These are phyloP conservation scores for Thera obeliscata DNA, from an alignment of 2,888 invertebrate genomes.

Conservation along the genomic window DNA sequence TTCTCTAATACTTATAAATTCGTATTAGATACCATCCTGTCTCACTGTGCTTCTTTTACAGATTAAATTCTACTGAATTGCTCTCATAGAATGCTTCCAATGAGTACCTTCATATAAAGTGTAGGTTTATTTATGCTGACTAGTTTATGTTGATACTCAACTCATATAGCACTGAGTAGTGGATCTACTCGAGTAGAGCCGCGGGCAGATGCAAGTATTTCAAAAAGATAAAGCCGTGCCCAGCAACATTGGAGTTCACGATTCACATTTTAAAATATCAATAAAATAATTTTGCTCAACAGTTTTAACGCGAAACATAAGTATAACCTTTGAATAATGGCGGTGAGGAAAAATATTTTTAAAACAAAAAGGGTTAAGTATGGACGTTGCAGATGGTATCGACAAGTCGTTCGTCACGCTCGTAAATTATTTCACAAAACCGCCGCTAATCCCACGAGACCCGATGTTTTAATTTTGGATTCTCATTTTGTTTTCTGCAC, in stretches of 20 bases:
- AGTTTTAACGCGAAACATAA: constrained; percentile 71
- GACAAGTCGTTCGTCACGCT: constrained; percentile 82
- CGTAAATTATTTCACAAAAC: constrained; percentile 83
- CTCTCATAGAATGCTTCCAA: too few relatives aligned
- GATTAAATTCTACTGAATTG: too few relatives aligned
- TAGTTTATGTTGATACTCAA: too few relatives aligned
- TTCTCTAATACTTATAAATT: background rate
- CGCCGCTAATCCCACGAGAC: constrained; percentile 78
- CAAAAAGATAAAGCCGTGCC: constrained; percentile 68
- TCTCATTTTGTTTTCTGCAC: constrained; percentile 68
- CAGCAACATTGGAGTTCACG: constrained; percentile 65
- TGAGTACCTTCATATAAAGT: too few relatives aligned
- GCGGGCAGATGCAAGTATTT: constrained; percentile 43
- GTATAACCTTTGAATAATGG: constrained; percentile 82
- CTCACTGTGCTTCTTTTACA: background rate
- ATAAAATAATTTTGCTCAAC: constrained; percentile 74
- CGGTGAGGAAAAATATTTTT: constrained; percentile 72
- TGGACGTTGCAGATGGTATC: constrained; percentile 80
- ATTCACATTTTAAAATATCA: constrained; percentile 75
- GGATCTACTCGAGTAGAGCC: background rate
- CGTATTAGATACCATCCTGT: background rate
- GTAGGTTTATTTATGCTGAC: too few relatives aligned
- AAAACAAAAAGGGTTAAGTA: constrained; percentile 82
- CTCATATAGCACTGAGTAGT: too few relatives aligned
- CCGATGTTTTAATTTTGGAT: constrained; percentile 81